Evolutionary conservation across 2,113 vertebrate genomes (phyloP), one percentile per base, ranked within the genome.

Genomic region (Mesembrinibis cayennensis): DNA sequence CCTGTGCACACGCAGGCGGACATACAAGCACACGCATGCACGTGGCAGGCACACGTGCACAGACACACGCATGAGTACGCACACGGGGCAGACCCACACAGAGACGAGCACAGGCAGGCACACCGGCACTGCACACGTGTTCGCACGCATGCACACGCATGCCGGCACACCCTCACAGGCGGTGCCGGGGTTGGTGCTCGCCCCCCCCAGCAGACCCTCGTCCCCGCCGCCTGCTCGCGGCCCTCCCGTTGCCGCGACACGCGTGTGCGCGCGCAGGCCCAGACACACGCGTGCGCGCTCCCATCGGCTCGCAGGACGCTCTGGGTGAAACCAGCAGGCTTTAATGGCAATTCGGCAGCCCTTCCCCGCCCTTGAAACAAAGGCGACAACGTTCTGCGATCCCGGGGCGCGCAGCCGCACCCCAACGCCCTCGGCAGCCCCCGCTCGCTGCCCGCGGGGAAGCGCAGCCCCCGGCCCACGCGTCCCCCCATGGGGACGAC

Each of bases 271-370:
- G 2, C 7, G 6, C 9, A 5, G 20, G 38, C 58, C 49, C 27
- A 2, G 38, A 7, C 32, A 3, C 56, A 4, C 4, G 14, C 1
- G 3, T 7, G 21, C 61, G 15, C 18, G 4, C 42, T 16, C 16
- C 49, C 11, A 5, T 6, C 22, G 2, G 1, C 40, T 16, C 34
- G 0, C 27, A 10, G 65, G 45, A 44, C 4, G 7, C 59, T 27
- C 36, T 11, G 34, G 10, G 30, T 49, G 42, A 63, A 30, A 3
- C 6, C 20, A 4, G 12, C 47, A 21, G 7, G 10, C 32, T 89
- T 82, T 89, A 72, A 56, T 65, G 13, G 42, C 6, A 1, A 6
- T 14, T 25, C 5, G 1, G 27, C 6, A 71, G 56, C 7, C 7
- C 8, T 53, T 32, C 11, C 38, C 32, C 3, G 7, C 19, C 2